A percentile compares a stretch with the other conserved stretches of the same genome.
These are phyloP conservation scores for Icerya purchasi DNA, from an alignment of 2,888 invertebrate genomes.

Conservation along the genomic window DNA sequence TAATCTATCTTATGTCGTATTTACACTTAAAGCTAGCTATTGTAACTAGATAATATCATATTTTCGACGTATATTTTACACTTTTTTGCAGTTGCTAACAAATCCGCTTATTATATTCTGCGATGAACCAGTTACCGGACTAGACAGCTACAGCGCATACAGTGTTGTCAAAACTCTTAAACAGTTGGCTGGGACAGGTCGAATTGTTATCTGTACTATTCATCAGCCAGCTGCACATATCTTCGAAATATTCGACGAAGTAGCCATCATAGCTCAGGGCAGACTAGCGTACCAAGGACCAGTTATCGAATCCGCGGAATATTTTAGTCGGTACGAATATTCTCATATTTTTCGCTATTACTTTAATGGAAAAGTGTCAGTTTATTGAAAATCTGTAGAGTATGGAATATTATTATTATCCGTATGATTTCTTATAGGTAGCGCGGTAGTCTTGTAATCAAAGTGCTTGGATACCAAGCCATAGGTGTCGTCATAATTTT, in stretches of 20 bases:
- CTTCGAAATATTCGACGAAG: slow-evolving; percentile 58
- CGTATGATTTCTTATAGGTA: no score
- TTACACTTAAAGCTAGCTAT: no score
- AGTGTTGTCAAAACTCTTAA: slow-evolving; percentile 50
- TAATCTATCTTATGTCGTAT: no score
- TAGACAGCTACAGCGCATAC: slow-evolving; percentile 74
- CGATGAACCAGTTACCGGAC: slow-evolving; percentile 80
- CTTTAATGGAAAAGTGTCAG: no score
- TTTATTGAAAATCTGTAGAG: no score
- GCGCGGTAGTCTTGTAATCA: no score
- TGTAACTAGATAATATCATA: no score
- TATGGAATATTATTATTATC: no score
- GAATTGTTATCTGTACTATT: slow-evolving; percentile 65
- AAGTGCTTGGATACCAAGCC: no score
- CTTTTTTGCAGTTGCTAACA: slow-evolving; percentile 44
- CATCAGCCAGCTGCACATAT: slow-evolving; percentile 79
- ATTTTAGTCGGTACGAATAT: slow-evolving; percentile 51
- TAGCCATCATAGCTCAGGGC: slow-evolving; percentile 58
- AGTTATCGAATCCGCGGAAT: slow-evolving; percentile 40
- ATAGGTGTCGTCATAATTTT: no score
- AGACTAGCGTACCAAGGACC: slow-evolving; percentile 57
- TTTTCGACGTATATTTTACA: no score
- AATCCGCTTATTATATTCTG: slow-evolving; percentile 78
- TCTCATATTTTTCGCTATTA: no score
- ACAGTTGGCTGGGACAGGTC: slow-evolving; percentile 40